phyloP scores from a whole-genome alignment of 2,888 invertebrate species.

The Cheiracanthium punctorium region DNA sequence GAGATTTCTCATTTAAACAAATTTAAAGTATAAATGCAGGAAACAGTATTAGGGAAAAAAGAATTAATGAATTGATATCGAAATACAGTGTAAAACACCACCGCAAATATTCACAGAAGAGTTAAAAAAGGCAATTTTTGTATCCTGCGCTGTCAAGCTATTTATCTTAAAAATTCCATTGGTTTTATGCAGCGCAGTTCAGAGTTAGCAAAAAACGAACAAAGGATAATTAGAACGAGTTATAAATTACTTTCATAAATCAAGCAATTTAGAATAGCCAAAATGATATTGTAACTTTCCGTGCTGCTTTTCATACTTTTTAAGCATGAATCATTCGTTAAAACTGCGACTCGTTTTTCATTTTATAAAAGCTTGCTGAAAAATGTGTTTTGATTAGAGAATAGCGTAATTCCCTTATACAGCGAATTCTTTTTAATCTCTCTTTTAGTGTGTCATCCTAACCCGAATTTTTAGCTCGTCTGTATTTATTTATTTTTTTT shows the following conservation, averaged over 20 bases:
- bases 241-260: not conserved
- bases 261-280: not conserved
- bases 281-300: not conserved
- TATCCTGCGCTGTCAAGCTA: not conserved
- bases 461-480: no score
- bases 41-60: no score
- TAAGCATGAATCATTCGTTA: conserved; percentile 1
- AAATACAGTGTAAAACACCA: no score
- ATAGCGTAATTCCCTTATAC: not conserved
- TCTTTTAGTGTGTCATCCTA: no score
- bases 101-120: no score
- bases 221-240: not conserved
- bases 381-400: conserved; percentile 3
- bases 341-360: not conserved
- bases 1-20: no score
- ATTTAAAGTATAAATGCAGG: no score
- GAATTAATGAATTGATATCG: no score
- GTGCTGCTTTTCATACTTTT: not conserved
- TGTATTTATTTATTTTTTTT: no score
- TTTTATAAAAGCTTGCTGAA: not conserved
- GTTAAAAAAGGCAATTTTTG: not conserved
- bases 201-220: not conserved
- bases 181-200: not conserved
- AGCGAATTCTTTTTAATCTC: not conserved
- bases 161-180: not conserved